Evolutionary conservation across 64 coral and sea anemone genomes (phyloP).

Genomic region (Stylophora pistillata): DNA sequence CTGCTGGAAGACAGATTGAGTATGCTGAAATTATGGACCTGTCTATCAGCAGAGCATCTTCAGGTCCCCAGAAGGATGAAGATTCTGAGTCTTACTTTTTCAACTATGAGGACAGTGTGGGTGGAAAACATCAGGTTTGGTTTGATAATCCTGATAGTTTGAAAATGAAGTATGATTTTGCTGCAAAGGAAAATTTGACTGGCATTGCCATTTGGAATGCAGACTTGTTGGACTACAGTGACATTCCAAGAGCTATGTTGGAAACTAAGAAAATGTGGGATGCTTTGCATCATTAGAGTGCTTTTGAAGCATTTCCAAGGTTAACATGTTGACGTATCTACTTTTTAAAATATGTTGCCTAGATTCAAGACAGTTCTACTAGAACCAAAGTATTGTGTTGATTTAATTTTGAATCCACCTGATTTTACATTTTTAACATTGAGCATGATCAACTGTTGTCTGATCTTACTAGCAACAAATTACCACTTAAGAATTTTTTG

Average conservation of each 20-base stretch:
- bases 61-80: slow-evolving; percentile 54
- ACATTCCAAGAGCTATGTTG: slow-evolving; percentile 39
- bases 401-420: too few species aligned
- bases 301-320: not conserved
- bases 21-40: slow-evolving; percentile 88
- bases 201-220: slow-evolving; percentile 89
- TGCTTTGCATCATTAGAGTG: slow-evolving; percentile 16
- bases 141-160: slow-evolving; percentile 76
- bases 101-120: slow-evolving; percentile 70
- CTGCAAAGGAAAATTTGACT: slow-evolving; percentile 43
- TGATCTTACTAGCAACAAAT: too few species aligned
- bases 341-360: too few species aligned
- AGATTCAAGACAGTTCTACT: too few species aligned
- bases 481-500: too few species aligned
- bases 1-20: slow-evolving; percentile 80
- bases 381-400: too few species aligned
- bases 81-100: slow-evolving; percentile 74
- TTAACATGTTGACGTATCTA: not conserved
- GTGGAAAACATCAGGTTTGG: slow-evolving; percentile 78
- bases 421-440: too few species aligned
- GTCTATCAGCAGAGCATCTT: slow-evolving; percentile 52
- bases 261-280: slow-evolving; percentile 80
- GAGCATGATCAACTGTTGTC: too few species aligned
- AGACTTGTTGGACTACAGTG: slow-evolving; percentile 83
- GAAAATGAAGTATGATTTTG: slow-evolving; percentile 66